Base-by-base conservation (phyloP, 2,113 vertebrate genomes). In the Capra hircus region DNA sequence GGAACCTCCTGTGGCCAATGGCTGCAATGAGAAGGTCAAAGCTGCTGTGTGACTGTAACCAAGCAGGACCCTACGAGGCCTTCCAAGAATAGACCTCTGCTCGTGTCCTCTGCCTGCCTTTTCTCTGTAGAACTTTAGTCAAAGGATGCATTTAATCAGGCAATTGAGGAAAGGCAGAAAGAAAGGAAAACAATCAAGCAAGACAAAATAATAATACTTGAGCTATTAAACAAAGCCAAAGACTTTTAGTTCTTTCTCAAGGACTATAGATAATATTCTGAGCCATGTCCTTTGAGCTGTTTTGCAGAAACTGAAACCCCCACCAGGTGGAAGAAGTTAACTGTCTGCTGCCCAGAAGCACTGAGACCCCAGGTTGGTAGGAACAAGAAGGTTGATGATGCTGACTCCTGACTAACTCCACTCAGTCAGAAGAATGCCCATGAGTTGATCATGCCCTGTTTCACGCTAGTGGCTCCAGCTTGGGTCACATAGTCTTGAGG, bases 11-110 rank as follows among this genome's bases (percentile, higher is more conserved):
- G 9, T 92, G 94, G 80, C n/a, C 83, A 81, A 5, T 55, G 93
- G 43, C 30, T 91, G 81, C 86, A 82, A 19, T 1, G 36, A 97
- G 80, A 96, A 91, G 78, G 87, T 96, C 83, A 95, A 45, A 87
- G 40, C 71, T 80, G 28, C n/a, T 48, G 14, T 55, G 30, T 64
- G 62, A 55, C 43, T 78, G 25, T 45, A 78, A 78, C 74, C n/a
- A 28, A 45, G 43, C 43, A 78, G 43, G 25, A 28, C 40, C 27
- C 25, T 28, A 78, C 0, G 25, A 45, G 74, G 74, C 74, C 74
- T 45, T 45, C 74, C 25, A 13, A 78, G 71, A 77, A 77, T 43
- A 43, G 71, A 77, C 13, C 40, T 43, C 71, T 43, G 40, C 74
- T 25, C 43, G 1, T 16, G 40, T 45, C 74, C 13, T 45, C 74